Evolutionary conservation across 1,140 invertebrate species (phyloP).

Genomic region (Maconellicoccus hirsutus): DNA sequence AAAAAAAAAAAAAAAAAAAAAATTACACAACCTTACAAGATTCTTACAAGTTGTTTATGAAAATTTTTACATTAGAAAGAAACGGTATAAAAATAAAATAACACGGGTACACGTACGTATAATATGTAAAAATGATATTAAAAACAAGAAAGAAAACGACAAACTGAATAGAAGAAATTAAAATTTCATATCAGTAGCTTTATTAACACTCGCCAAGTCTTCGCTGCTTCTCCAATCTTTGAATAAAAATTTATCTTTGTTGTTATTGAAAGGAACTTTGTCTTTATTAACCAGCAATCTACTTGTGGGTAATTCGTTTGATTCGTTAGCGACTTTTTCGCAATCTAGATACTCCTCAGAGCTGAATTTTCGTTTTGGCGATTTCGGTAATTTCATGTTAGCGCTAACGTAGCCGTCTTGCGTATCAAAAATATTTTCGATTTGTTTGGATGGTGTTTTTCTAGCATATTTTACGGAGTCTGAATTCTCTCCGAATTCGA

Average conservation of each 20-base stretch:
- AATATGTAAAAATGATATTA: too few species aligned
- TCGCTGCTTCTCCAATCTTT: constrained; percentile 14
- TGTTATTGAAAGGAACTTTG: neutral
- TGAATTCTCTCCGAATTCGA: constrained; percentile 30
- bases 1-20: too few species aligned
- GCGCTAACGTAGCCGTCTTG: neutral
- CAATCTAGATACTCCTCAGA: neutral
- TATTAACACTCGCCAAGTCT: neutral
- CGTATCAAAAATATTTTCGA: neutral
- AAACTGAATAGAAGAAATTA: too few species aligned
- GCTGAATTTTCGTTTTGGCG: constrained; percentile 2
- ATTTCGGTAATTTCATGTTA: neutral
- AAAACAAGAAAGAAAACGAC: too few species aligned
- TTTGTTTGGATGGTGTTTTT: neutral
- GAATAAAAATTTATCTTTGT: neutral
- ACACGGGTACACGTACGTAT: too few species aligned
- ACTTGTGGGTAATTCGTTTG: neutral
- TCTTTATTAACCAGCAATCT: neutral
- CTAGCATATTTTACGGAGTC: neutral
- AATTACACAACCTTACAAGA: too few species aligned
- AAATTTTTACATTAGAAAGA: too few species aligned
- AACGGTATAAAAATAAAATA: too few species aligned
- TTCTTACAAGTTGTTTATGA: too few species aligned
- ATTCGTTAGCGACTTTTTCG: neutral
- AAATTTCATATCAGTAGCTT: neutral